phyloP scores from a whole-genome alignment of 2,797 vertebrate genomes.

The Mastacembelus armatus region DNA sequence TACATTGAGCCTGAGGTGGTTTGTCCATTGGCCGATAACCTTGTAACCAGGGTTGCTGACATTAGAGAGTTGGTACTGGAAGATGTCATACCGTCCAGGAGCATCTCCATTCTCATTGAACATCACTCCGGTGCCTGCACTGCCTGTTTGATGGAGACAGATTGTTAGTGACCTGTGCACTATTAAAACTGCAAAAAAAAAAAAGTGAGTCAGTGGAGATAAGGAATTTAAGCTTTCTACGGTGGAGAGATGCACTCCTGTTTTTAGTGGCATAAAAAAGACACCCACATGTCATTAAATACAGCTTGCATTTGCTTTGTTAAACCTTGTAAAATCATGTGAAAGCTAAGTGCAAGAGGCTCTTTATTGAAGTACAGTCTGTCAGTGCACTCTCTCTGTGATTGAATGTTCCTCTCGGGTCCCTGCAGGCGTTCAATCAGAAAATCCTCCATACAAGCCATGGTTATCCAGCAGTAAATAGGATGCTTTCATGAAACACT shows the following conservation, averaged over 20 bases:
- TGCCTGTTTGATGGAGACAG: conserved; percentile 81
- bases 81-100: conserved; percentile 93
- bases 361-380: conserved; percentile 70
- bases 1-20: conserved; percentile 88
- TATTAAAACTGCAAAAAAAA: conserved; percentile 15
- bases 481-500: conserved; percentile 75
- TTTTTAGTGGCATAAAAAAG: conserved; percentile 26
- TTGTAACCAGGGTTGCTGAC: conserved; percentile 85
- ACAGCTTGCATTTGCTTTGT: conserved; percentile 60
- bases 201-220: conserved; percentile 1
- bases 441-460: conserved; percentile 71
- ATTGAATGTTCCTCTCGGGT: conserved; percentile 76
- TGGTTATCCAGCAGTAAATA: conserved; percentile 72
- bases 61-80: conserved; percentile 92
- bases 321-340: conserved; percentile 64
- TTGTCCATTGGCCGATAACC: conserved; percentile 91
- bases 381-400: conserved; percentile 72
- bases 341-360: conserved; percentile 73
- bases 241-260: not conserved
- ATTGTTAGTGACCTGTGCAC: conserved; percentile 13
- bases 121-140: conserved; percentile 91
- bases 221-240: conserved; percentile 12
- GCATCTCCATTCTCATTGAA: conserved; percentile 93
- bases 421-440: conserved; percentile 77
- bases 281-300: conserved; percentile 58